Evolutionary conservation across 2,797 vertebrate species (phyloP).

Genomic region (Parauchenoglanis punctatus): DNA sequence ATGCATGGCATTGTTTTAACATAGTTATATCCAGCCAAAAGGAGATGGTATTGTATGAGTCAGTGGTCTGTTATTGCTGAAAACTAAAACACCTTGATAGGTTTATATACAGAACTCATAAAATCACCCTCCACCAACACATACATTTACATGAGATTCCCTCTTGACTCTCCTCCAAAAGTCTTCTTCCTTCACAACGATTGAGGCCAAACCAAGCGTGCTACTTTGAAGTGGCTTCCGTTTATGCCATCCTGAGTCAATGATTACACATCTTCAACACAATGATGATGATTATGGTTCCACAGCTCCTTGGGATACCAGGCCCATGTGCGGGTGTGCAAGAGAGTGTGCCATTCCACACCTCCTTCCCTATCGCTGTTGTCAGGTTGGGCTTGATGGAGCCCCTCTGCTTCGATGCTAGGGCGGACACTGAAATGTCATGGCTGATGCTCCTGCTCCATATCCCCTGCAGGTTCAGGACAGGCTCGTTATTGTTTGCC

Average conservation of each 20-base stretch:
- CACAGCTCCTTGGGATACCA: conserved; percentile 66
- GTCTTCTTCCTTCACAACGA: conserved; percentile 62
- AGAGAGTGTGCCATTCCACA: conserved; percentile 65
- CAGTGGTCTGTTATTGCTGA: neutral
- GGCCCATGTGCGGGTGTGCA: conserved; percentile 53
- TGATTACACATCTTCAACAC: conserved; percentile 77
- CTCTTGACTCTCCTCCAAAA: conserved; percentile 34
- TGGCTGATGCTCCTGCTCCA: conserved; percentile 71
- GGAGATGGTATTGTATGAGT: conserved; percentile 6
- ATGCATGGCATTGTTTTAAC: conserved; percentile 78
- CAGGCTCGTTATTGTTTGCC: conserved; percentile 56
- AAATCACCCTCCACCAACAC: neutral
- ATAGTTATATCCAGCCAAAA: conserved; percentile 68
- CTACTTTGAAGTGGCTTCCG: conserved; percentile 61
- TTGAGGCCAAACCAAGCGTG: conserved; percentile 54
- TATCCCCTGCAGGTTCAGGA: conserved; percentile 71
- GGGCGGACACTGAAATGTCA: conserved; percentile 73
- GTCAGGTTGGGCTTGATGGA: conserved; percentile 71
- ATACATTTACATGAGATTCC: conserved; percentile 1
- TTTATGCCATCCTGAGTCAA: conserved; percentile 73
- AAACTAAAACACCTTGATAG: conserved; percentile 7
- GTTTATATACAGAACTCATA: conserved; percentile 1
- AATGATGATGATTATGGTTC: conserved; percentile 75
- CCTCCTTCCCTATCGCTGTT: conserved; percentile 67
- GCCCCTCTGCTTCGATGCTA: conserved; percentile 68